Evolutionary conservation across 1,140 invertebrate genomes (phyloP), one percentile per base, ranked within the genome.

Genomic region (Lucilia sericata): DNA sequence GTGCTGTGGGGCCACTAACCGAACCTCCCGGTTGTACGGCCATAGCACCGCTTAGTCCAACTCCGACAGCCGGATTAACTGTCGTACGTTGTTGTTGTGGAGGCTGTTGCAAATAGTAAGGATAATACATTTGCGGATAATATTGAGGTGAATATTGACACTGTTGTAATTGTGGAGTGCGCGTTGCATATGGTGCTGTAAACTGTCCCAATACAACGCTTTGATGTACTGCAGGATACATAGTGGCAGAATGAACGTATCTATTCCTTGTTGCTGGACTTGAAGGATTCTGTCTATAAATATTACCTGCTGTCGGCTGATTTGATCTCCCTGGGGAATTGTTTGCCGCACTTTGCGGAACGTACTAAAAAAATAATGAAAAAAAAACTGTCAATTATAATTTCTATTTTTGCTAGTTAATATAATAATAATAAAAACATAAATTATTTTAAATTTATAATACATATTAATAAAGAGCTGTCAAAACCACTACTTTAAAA

Each of bases 101-200:
- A 8, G 86, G 86, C 60, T 88, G 88, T 47, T 75, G 42, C 84
- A 88, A 7, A 87, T 85, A 74, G 84, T 82, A 75, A 83, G 83
- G 51, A 88, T 42, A 86, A 82, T 90, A 90, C 84, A 85, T 86
- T 83, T 89, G 89, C 47, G 85, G 86, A 82, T 89, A 89, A 34
- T 30, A 51, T 82, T 36, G 86, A 87, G 19, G 89, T 42, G 25
- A 89, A 85, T 82, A 89, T 86, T 19, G 65, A 51, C 85, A 86
- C 78, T 65, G 82, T 13, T 83, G 84, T n/a, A 85, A 36, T 21
- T 78, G 83, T 76, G 75, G 84, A 60, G 74, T 34, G 36, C 78
- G 75, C 55, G 65, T 76, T 74, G 60, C 34, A 42, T 60, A 82
- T 21, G 81, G 49, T 82, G 70, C 74, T 19, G 51, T 34, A 36